These are phyloP conservation scores for Drosophila santomea DNA, from an alignment of 1,140 invertebrate species.

Conservation along the genomic window DNA sequence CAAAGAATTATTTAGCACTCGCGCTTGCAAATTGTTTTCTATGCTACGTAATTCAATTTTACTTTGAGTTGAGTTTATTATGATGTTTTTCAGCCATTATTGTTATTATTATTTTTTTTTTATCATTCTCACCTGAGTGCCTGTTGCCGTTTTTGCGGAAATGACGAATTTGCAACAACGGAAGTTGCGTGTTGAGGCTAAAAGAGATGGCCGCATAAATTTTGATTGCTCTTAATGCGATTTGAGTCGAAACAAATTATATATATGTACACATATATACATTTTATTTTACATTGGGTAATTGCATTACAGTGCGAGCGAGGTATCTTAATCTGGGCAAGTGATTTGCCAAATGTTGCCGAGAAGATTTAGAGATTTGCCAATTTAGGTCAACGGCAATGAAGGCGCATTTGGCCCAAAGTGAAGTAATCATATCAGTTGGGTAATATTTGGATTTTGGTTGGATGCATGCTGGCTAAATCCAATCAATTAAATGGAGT, in stretches of 20 bases:
- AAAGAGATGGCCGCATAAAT: constrained; percentile 51
- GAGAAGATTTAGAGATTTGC: constrained; percentile 47
- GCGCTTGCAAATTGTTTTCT: constrained; percentile 56
- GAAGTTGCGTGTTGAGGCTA: constrained; percentile 68
- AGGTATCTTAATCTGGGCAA: constrained; percentile 22
- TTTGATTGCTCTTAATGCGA: constrained; percentile 75
- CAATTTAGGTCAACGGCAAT: constrained; percentile 45
- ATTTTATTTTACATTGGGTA: constrained; percentile 45
- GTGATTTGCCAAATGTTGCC: constrained; percentile 48
- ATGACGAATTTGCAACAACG: constrained; percentile 75
- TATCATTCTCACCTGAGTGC: constrained; percentile 62
- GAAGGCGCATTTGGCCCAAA: constrained; percentile 20
- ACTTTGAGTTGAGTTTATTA: constrained; percentile 40
- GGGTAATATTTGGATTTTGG: constrained; percentile 12
- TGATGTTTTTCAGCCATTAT: constrained; percentile 10
- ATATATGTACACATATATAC: constrained; percentile 28
- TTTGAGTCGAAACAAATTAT: constrained; percentile 47
- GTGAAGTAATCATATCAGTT: constrained; percentile 29
- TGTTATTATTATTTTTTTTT: constrained; percentile 31
- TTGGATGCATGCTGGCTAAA: neutral
- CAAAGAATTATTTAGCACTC: constrained; percentile 48
- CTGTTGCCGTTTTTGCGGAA: constrained; percentile 59
- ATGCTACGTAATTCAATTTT: constrained; percentile 67
- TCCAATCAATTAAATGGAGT: constrained; percentile 22
- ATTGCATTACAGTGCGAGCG: constrained; percentile 48